A percentile compares a stretch with the other conserved stretches of the same genome.
Evolutionary conservation across 1,140 invertebrate species (phyloP).

Genomic region (Nomia melanderi): DNA sequence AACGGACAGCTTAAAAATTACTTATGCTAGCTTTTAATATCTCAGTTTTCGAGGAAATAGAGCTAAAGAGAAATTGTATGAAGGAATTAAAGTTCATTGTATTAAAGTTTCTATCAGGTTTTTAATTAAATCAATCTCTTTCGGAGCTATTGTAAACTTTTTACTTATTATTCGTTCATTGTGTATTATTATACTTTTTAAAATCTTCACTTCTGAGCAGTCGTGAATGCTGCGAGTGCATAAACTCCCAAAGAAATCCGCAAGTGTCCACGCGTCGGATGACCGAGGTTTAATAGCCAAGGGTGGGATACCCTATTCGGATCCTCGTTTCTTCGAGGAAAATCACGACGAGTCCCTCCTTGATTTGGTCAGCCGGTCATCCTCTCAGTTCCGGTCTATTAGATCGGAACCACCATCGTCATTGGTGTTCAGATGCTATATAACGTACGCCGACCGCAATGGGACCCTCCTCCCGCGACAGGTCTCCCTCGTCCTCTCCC

Average conservation of each 20-base stretch:
- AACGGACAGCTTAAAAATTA: too few relatives aligned
- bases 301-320: constrained; percentile 12
- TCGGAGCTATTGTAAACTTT: too few relatives aligned
- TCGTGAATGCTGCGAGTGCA: not conserved
- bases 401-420: constrained; percentile 68
- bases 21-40: too few relatives aligned
- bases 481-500: constrained; percentile 43
- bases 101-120: too few relatives aligned
- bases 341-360: constrained; percentile 39
- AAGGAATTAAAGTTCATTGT: too few relatives aligned
- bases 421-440: not conserved
- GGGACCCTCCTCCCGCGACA: constrained; percentile 40
- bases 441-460: constrained; percentile 23
- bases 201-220: too few relatives aligned
- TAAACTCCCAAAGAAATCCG: not conserved
- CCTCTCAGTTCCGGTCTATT: constrained; percentile 80
- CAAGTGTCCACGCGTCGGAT: constrained; percentile 4
- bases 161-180: too few relatives aligned
- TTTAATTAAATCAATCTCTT: too few relatives aligned
- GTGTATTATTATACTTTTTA: too few relatives aligned
- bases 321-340: constrained; percentile 35
- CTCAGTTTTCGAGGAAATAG: too few relatives aligned
- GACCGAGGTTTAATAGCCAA: not conserved
- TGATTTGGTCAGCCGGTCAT: constrained; percentile 69
- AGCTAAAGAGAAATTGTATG: too few relatives aligned